phyloP scores from a whole-genome alignment of 2,113 vertebrate genomes.

The Rhodinocichla rosea region DNA sequence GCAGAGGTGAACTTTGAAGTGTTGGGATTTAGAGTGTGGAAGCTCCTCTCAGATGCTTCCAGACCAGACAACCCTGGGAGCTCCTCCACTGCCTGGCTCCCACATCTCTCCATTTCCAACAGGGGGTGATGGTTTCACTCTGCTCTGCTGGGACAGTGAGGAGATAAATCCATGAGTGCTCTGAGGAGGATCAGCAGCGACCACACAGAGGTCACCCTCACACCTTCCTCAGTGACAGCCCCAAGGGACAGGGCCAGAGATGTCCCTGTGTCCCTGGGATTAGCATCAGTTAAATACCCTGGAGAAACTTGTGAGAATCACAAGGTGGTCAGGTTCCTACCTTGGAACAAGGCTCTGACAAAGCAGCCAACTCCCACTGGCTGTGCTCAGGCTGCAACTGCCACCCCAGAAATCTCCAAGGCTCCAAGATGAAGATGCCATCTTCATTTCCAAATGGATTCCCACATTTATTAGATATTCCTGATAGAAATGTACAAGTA shows the following conservation, averaged over 20 bases:
- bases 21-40: not conserved
- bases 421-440: not conserved
- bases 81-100: not conserved
- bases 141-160: not conserved
- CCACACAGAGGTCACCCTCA: not conserved
- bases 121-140: not conserved
- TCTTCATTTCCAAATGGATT: conserved; percentile 25
- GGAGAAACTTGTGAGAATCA: not conserved
- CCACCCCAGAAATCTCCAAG: not conserved
- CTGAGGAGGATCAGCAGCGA: not conserved
- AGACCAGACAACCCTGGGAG: not conserved
- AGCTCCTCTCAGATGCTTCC: not conserved
- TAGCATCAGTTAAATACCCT: not conserved
- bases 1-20: not conserved
- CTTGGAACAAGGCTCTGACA: not conserved
- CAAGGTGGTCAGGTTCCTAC: not conserved
- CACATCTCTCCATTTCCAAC: not conserved
- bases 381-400: not conserved
- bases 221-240: not conserved
- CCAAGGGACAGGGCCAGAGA: not conserved
- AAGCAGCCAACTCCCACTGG: not conserved
- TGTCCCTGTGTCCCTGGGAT: not conserved
- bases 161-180: not conserved
- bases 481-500: not conserved
- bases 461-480: conserved; percentile 33